Base-by-base conservation (phyloP, 2,113 vertebrate genomes). In the Sceloporus tristichus region DNA sequence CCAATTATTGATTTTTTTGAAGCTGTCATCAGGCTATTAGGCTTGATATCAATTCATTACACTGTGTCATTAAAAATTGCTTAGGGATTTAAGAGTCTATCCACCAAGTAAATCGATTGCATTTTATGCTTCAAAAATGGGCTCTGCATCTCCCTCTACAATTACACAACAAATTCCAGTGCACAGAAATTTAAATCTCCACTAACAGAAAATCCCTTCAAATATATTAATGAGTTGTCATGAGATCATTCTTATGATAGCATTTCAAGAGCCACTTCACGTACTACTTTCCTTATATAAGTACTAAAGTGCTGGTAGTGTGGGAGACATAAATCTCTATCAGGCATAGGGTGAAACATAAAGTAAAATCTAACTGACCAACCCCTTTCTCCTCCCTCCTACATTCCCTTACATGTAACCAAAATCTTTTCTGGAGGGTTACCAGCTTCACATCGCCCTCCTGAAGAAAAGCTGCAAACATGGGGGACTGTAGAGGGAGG, bases 1-100 rank as follows among this genome's bases (percentile, higher is more conserved):
- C 62, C 76, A 68, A 71, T 6, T 0, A 88, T 76, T 29, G 66
- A 81, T 91, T 87, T 89, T 91, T 29, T 88, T 83, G 68, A 91
- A 91, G n/a, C 90, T 93, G 90, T 90, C 93, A 94, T 83, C 88
- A 85, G 75, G 40, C 89, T 93, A 84, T 91, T 92, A 95, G 78
- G 77, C 80, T 83, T 68, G 21, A 91, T 91, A 94, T 90, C 92
- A 93, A 89, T 92, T 94, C 93, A 95, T 94, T 94, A 93, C 92
- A 93, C 94, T 93, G 75, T 82, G 87, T 92, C 94, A 93, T 95
- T 95, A 94, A 94, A 93, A 95, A 94, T 85, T 94, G 82, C 89
- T 85, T 79, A 40, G 40, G 91, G 90, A 95, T 93, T 95, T 95
- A 95, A 90, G 82, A 95, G 78, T 90, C 91, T 91, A 93, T 90